phyloP scores from a whole-genome alignment of 2,797 vertebrate genomes.

The Sphenodon punctatus region DNA sequence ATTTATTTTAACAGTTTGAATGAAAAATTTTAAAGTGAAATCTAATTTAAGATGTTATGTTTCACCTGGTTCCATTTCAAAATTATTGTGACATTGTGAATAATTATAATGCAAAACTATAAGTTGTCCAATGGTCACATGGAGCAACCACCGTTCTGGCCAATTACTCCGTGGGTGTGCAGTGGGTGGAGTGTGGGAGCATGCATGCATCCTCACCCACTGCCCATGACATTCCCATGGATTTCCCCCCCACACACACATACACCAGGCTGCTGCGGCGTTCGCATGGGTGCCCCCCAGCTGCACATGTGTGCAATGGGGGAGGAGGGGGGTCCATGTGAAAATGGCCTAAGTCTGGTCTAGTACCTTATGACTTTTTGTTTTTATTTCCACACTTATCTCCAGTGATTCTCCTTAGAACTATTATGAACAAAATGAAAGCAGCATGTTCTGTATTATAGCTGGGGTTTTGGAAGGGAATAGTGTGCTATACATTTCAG shows the following conservation, averaged over 20 bases:
- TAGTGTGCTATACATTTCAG: not conserved
- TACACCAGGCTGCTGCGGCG: no score
- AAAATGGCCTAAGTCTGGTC: not conserved
- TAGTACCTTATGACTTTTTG: not conserved
- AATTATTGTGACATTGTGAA: not conserved
- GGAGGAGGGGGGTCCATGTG: no score
- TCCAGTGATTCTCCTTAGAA: not conserved
- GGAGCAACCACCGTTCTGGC: no score
- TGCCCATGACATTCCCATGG: no score
- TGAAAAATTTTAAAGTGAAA: not conserved
- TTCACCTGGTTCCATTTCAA: not conserved
- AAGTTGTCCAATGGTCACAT: no score
- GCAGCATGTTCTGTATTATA: not conserved
- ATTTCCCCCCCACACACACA: no score
- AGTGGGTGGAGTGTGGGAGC: no score
- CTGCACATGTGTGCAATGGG: no score
- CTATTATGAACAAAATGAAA: not conserved
- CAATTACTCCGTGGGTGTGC: no score
- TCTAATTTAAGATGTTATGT: not conserved
- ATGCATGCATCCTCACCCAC: no score
- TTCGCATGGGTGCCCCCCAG: no score
- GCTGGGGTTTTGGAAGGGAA: not conserved
- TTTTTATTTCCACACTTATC: not conserved
- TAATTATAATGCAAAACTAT: not conserved
- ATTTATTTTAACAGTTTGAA: no score